These are phyloP conservation scores for Neodontobutis hainanensis DNA, from an alignment of 2,113 vertebrate species.

Conservation along the genomic window DNA sequence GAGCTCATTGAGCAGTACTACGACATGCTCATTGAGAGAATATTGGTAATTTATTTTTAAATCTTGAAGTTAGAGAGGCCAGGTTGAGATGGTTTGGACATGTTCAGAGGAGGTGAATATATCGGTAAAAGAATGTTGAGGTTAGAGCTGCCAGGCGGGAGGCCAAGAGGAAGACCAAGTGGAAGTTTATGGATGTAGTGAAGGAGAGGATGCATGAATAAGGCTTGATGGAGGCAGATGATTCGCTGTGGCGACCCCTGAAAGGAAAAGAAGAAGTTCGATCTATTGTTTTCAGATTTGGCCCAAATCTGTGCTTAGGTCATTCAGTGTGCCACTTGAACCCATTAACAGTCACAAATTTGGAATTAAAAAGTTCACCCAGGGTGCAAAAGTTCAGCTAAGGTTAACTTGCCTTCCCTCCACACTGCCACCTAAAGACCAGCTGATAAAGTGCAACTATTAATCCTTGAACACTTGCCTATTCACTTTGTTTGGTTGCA, in stretches of 20 bases:
- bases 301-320: not conserved
- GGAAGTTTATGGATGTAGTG: too few species aligned
- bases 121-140: too few species aligned
- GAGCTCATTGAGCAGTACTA: constrained; percentile 99
- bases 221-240: too few species aligned
- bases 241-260: too few species aligned
- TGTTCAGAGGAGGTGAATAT: too few species aligned
- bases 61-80: too few species aligned
- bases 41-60: constrained; percentile 60
- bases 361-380: constrained; percentile 23
- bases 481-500: not conserved
- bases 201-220: too few species aligned
- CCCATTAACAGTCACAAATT: not conserved
- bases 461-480: not conserved
- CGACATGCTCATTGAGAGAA: constrained; percentile 95
- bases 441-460: constrained; percentile 22
- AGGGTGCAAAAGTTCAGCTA: constrained; percentile 27
- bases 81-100: too few species aligned
- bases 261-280: too few species aligned
- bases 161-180: too few species aligned
- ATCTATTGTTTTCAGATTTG: not conserved
- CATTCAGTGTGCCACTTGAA: not conserved
- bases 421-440: constrained; percentile 35
- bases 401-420: constrained; percentile 27
- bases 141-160: too few species aligned